Percentiles rank a stretch among this genome's conserved stretches.
These are phyloP conservation scores for Myotis davidii DNA, from an alignment of 2,113 vertebrate genomes.

Conservation along the genomic window DNA sequence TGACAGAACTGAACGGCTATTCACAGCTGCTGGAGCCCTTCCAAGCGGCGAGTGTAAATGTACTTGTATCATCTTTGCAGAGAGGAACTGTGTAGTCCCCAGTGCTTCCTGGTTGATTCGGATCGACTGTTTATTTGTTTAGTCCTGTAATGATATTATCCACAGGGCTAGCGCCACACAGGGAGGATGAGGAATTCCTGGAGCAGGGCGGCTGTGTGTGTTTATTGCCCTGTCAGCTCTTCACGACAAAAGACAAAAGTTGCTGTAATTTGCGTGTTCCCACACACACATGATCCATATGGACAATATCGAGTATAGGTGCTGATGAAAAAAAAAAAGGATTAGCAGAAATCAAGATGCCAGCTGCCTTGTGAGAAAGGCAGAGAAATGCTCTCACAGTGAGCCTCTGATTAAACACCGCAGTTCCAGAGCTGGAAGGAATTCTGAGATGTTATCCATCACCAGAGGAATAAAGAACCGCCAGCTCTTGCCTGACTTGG, in stretches of 20 bases:
- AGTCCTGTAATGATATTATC: conserved; percentile 91
- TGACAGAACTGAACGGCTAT: conserved; percentile 89
- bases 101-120: conserved; percentile 84
- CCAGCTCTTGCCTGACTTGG: not conserved
- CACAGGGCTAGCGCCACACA: conserved; percentile 85
- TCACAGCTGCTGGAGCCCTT: conserved; percentile 85
- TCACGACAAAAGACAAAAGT: conserved; percentile 86
- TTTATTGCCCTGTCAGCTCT: conserved; percentile 86
- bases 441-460: conserved; percentile 54
- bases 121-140: conserved; percentile 91
- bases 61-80: conserved; percentile 86
- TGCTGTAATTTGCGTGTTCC: conserved; percentile 68
- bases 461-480: not conserved
- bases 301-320: conserved; percentile 67
- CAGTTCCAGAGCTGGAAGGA: conserved; percentile 34
- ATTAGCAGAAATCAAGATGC: conserved; percentile 61
- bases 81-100: conserved; percentile 83
- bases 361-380: conserved; percentile 26
- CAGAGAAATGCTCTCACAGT: not conserved
- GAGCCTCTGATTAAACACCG: conserved; percentile 36
- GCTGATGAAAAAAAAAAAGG: conserved; percentile 4
- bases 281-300: conserved; percentile 55
- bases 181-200: conserved; percentile 85
- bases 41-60: conserved; percentile 88
- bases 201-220: conserved; percentile 78